Base-by-base conservation (phyloP, 1,140 invertebrate species). In the Drosophila nigrodunni region DNA sequence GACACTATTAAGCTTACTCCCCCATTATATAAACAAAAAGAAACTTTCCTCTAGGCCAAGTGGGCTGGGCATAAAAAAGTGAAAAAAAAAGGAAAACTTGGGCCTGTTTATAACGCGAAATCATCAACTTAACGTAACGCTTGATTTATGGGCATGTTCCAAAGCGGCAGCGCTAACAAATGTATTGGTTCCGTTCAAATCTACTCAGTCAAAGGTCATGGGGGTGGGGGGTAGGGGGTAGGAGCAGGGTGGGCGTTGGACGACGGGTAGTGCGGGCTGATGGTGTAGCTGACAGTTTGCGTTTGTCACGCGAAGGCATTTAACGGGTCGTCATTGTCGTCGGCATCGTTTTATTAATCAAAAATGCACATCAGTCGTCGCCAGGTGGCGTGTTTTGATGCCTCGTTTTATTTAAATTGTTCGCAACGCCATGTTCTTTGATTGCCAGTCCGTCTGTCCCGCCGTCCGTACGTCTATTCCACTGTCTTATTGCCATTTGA, bases 181-280 rank as follows among this genome's bases (percentile, higher is more conserved):
- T 88, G 85, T 88, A 88, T 88, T 88, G 86, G 85, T 88, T 88
- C 85, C 85, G 85, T 85, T 88, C 61, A 89, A 80, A 85, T 68
- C 57, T 74, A 49, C 25, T 57, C 59, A 37, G 44, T 6, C 15
- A n/a, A 41, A 54, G 13, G 41, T 54, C 25, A 5, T 18, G 3
- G 50, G 44, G n/a, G 46, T 15, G 35, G 59, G 15, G 21, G 8
- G 35, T 21, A 37, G 13, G 18, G 46, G 41, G 50, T 44, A 11
- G 21, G 58, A 25, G 18, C 30, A 69, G 9, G 8, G 10, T 44
- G 52, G 74, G 30, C 44, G 54, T 5, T 6, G n/a, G 41, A 11
- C 11, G 15, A 11, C 11, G 15, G 44, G 35, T 44, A 73, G 58
- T 50, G 57, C 4, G n/a, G n/a, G 8, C 37, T 5, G 11, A 18